phyloP scores from a whole-genome alignment of 2,888 invertebrate species.

The Eristalinus aeneus region DNA sequence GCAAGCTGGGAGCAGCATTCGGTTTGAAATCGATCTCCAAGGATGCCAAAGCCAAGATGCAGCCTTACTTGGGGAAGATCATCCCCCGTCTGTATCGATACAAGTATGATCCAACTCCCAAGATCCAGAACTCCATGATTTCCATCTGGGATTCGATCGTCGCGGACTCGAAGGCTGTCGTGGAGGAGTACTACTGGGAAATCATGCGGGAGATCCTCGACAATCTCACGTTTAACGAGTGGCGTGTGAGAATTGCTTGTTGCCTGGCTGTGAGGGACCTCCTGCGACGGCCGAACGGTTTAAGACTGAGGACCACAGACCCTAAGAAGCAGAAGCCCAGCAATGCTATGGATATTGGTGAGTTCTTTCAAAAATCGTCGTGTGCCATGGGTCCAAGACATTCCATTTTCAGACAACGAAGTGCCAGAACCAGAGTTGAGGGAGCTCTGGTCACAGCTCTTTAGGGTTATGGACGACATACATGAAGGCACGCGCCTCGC shows the following conservation, averaged over 20 bases:
- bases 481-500: slow-evolving; percentile 92
- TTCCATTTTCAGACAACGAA: slow-evolving; percentile 73
- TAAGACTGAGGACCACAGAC: slow-evolving; percentile 78
- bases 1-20: slow-evolving; percentile 94
- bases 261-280: slow-evolving; percentile 94
- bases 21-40: slow-evolving; percentile 94
- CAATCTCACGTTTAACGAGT: slow-evolving; percentile 91
- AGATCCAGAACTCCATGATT: slow-evolving; percentile 95
- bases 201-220: slow-evolving; percentile 87
- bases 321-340: slow-evolving; percentile 18
- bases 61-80: slow-evolving; percentile 90
- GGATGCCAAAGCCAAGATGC: slow-evolving; percentile 91
- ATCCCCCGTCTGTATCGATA: slow-evolving; percentile 91
- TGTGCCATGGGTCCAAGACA: no score
- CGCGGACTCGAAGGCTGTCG: slow-evolving; percentile 90
- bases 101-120: slow-evolving; percentile 95
- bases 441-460: slow-evolving; percentile 87
- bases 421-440: slow-evolving; percentile 79
- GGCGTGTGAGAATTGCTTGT: slow-evolving; percentile 95
- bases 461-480: slow-evolving; percentile 96
- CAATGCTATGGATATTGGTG: slow-evolving; percentile 74
- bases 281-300: slow-evolving; percentile 83
- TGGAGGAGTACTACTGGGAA: slow-evolving; percentile 81
- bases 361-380: slow-evolving; percentile 10
- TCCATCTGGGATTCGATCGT: slow-evolving; percentile 97